Evolutionary conservation across 1,140 invertebrate species (phyloP), one percentile per base, ranked within the genome.

Genomic region (Schlechtendalia chinensis): DNA sequence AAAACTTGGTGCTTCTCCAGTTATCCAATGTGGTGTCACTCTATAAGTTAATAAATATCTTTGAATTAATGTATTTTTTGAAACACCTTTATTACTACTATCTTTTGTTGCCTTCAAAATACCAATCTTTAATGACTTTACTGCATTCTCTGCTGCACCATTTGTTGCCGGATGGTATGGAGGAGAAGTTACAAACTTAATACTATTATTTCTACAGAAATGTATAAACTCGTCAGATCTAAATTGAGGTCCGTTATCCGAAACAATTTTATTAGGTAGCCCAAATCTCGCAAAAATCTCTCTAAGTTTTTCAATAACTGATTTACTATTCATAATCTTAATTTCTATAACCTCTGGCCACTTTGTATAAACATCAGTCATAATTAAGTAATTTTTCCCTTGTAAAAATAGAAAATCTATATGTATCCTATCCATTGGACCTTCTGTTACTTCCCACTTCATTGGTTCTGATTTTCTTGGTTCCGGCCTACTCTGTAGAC

Each of bases 91-190:
- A 63, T n/a, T 56, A 27, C 19, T 67, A 12, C 17, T 29, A 59
- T 59, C 56, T 12, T 14, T 59, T 8, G 65, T 1, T 16, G 39
- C 54, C 11, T 56, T 72, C 17, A 45, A 50, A 11, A 86, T 82
- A 10, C 80, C 82, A 14, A 77, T 83, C 84, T 82, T 87, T 86
- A 59, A 87, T 82, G 82, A 84, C 82, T 85, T 85, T 4, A 87
- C 86, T 0, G 84, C 82, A 67, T 87, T 84, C 83, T 85, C 84
- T 19, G 84, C 84, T 12, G 82, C 80, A 0, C 84, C 83, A 83
- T 85, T 86, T 14, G 84, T 82, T 0, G 83, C 80, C 54, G 83
- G 83, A 71, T 85, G 83, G 82, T 84, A 84, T 29, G 84, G 82
- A 4, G 84, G 77, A 27, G 82, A 82, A 29, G 81, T 83, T 17